phyloP scores from a whole-genome alignment of 2,888 invertebrate genomes.

The Deilephila porcellus region DNA sequence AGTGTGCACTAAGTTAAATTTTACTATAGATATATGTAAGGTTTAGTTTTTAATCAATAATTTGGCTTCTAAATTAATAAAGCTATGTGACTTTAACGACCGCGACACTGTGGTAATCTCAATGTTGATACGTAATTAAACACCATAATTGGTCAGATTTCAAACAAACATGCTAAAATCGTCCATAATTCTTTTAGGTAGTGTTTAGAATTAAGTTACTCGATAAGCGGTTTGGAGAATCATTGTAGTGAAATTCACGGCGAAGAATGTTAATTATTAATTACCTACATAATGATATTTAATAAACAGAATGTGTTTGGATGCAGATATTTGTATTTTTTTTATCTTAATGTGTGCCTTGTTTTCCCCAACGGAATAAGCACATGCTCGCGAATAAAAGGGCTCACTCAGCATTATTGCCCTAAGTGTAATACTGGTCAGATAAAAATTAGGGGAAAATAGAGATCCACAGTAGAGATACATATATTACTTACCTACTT shows the following conservation, averaged over 20 bases:
- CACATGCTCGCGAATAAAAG: too few species aligned
- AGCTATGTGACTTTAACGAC: conserved; percentile 37
- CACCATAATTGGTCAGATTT: conserved; percentile 25
- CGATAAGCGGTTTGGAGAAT: conserved; percentile 77
- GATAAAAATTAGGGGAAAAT: too few species aligned
- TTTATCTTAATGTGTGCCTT: conserved; percentile 31
- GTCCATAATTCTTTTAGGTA: conserved; percentile 66
- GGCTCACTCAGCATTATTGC: too few species aligned
- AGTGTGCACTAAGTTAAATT: conserved; percentile 71
- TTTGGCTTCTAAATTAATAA: conserved; percentile 61
- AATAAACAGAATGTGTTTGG: conserved; percentile 79
- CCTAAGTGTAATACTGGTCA: too few species aligned
- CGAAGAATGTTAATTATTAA: conserved; percentile 71
- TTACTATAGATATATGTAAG: conserved; percentile 57
- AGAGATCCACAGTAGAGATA: too few species aligned
- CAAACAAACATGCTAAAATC: conserved; percentile 51
- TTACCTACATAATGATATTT: conserved; percentile 61
- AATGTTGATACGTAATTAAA: conserved; percentile 21
- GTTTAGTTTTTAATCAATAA: conserved; percentile 53
- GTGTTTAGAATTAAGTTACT: conserved; percentile 72
- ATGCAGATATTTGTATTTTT: conserved; percentile 59
- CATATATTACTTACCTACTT: too few species aligned
- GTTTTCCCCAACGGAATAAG: not conserved
- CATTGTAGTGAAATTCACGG: conserved; percentile 72
- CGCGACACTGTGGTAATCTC: conserved; percentile 4